These are phyloP conservation scores for Danio kyathit DNA, from an alignment of 2,797 vertebrate species.

Conservation along the genomic window DNA sequence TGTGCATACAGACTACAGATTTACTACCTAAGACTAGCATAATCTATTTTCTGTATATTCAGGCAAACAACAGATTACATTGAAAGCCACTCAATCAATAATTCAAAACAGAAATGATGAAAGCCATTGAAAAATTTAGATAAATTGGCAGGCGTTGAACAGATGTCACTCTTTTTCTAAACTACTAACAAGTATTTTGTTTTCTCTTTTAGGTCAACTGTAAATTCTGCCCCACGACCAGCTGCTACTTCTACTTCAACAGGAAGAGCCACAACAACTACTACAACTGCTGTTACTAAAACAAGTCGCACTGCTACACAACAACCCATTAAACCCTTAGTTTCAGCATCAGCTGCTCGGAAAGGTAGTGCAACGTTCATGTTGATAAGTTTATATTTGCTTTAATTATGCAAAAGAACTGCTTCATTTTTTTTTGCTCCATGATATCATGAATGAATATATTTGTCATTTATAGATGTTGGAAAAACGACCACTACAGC, in stretches of 20 bases:
- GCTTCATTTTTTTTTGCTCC: too few relatives aligned
- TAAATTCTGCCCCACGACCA: slow-evolving; percentile 61
- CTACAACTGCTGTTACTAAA: slow-evolving; percentile 55
- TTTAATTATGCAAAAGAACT: neutral
- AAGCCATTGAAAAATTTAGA: too few relatives aligned
- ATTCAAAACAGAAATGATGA: neutral
- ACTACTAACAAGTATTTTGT: neutral
- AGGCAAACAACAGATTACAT: neutral
- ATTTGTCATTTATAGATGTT: slow-evolving; percentile 70
- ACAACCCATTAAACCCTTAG: slow-evolving; percentile 59
- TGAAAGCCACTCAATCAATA: neutral
- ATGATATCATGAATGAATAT: neutral
- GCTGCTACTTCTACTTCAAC: slow-evolving; percentile 52
- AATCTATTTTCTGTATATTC: neutral
- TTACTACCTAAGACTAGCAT: neutral
- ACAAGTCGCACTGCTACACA: slow-evolving; percentile 60
- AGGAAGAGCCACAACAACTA: slow-evolving; percentile 60
- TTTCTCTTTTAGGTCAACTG: slow-evolving; percentile 34
- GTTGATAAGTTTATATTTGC: too few relatives aligned
- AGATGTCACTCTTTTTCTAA: neutral
- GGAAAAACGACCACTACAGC: slow-evolving; percentile 63
- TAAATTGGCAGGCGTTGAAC: neutral
- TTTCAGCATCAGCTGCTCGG: slow-evolving; percentile 60
- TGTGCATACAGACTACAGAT: slow-evolving; percentile 21
- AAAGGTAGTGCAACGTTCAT: slow-evolving; percentile 71